Percentiles rank a stretch among this genome's conserved stretches.
phyloP scores from a whole-genome alignment of 2,888 invertebrate species.

The Pseudoips prasinana region DNA sequence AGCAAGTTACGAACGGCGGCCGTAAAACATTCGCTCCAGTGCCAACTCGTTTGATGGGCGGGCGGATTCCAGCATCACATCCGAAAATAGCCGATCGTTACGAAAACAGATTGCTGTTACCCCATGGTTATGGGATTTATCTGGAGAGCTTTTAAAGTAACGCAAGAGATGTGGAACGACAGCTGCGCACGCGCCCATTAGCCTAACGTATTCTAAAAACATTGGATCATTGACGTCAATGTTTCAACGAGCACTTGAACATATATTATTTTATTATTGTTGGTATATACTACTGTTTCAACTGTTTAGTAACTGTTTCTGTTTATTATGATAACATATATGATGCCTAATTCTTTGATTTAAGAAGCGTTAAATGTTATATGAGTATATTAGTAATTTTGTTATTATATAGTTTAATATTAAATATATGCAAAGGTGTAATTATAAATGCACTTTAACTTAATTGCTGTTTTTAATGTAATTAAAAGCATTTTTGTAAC shows the following conservation, averaged over 20 bases:
- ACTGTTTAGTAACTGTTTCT: too few species aligned
- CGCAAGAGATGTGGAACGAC: constrained; percentile 25
- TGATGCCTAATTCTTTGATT: background rate
- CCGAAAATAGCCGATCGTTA: constrained; percentile 65
- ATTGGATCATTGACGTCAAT: constrained; percentile 25
- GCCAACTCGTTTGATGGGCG: constrained; percentile 74
- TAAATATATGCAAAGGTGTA: too few species aligned
- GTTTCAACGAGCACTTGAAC: too few species aligned
- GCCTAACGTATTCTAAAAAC: constrained; percentile 22
- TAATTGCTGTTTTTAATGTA: too few species aligned
- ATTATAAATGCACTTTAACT: too few species aligned
- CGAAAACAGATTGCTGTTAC: constrained; percentile 55
- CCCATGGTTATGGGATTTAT: constrained; percentile 37
- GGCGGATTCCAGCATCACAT: constrained; percentile 71
- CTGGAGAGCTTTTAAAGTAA: constrained; percentile 48
- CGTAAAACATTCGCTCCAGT: constrained; percentile 73
- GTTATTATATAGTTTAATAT: too few species aligned
- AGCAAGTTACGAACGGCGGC: constrained; percentile 63
- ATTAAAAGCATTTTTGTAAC: too few species aligned
- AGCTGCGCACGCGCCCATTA: constrained; percentile 33
- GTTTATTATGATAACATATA: background rate
- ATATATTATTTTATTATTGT: too few species aligned
- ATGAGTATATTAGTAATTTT: too few species aligned
- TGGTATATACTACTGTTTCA: too few species aligned
- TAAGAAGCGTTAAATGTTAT: background rate